These are phyloP conservation scores for Bradypodion pumilum DNA, from an alignment of 2,797 vertebrate species.

Conservation along the genomic window DNA sequence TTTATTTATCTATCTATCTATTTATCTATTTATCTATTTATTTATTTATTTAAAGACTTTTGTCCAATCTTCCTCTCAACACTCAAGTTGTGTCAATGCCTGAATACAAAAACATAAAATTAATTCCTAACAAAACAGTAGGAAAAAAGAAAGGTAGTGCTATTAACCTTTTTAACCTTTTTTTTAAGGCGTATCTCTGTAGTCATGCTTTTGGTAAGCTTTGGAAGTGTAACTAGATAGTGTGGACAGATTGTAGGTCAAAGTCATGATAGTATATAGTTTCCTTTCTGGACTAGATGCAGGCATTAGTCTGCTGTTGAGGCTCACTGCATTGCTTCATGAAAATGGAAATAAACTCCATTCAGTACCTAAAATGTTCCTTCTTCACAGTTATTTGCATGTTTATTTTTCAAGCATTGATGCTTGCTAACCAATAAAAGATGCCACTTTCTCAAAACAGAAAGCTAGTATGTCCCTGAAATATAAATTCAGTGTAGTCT, in stretches of 20 bases:
- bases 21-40: too few species aligned
- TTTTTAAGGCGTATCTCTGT: neutral
- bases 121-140: neutral
- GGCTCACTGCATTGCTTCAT: neutral
- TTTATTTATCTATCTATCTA: too few species aligned
- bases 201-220: neutral
- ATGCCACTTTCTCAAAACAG: neutral
- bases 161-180: neutral
- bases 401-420: neutral
- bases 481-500: neutral
- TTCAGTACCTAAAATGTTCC: neutral
- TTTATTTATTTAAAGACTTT: conserved; percentile 33
- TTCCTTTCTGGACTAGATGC: neutral
- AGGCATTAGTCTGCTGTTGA: neutral
- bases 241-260: neutral
- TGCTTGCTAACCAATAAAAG: neutral
- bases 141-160: conserved; percentile 9
- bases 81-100: conserved; percentile 15
- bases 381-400: neutral
- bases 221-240: neutral
- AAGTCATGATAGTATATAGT: neutral
- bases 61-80: neutral
- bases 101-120: neutral
- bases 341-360: neutral
- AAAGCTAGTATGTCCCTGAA: neutral